Base-by-base conservation (phyloP, 2,113 vertebrate genomes). In the Heterocephalus glaber region DNA sequence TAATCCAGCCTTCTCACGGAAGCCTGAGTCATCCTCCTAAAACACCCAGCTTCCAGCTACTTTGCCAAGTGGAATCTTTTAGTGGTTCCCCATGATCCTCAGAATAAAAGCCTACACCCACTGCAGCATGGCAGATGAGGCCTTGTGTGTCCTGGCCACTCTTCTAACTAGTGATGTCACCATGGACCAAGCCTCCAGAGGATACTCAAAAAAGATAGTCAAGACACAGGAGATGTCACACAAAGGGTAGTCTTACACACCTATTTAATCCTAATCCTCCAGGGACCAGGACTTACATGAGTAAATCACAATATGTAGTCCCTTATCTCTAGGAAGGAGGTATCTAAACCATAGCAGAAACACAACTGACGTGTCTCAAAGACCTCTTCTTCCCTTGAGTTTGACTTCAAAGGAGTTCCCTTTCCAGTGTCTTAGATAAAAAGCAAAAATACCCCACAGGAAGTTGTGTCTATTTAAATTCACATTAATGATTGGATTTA, bases 341-440 rank as follows among this genome's bases (percentile, higher is more conserved):
- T 20, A 52, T 65, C 41, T 66, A 89, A 87, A 63, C 61, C 49
- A 89, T 0, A 83, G 41, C 70, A 83, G 28, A 74, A 17, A 56
- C 41, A 38, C 3, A 28, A 38, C 38, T 83, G 54, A 49, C 5
- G 24, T 0, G 5, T 65, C 88, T 58, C 66, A 54, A 76, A 80
- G 83, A 41, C 28, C 6, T 58, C n/a, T 19, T 19, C 14, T 12
- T 76, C 54, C 35, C 54, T 56, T 56, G 26, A 4, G 20, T 89
- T 70, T 76, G 86, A 91, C 63, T 76, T 96, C 81, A 94, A 70
- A 93, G 56, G 47, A 52, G 5, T 56, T 81, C 83, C 28, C 89
- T 76, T 92, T 52, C 38, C 86, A 65, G 12, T 49, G 17, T 84
- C 92, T 84, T 63, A 76, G 70, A 95, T 68, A 91, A 92, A 93